Conservation (phyloP, 2,797 vertebrate genomes). For the Phrynocephalus forsythii region DNA sequence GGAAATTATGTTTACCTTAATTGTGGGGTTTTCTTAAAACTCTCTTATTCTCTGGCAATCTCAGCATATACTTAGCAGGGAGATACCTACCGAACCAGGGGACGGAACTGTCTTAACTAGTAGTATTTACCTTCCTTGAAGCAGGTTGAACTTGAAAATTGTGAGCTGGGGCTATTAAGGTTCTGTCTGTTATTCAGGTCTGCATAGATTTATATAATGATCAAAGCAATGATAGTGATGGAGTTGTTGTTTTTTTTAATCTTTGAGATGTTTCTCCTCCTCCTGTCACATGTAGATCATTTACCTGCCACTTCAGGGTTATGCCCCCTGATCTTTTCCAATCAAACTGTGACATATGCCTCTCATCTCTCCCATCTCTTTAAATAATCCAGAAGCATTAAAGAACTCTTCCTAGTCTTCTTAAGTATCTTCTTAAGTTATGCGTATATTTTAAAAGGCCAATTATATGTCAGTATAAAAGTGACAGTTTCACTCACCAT, state of each 20-base stretch:
- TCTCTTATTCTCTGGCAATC: not conserved
- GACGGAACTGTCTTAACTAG: not conserved
- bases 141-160: not conserved
- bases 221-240: not conserved
- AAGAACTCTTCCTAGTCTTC: constrained; percentile 4
- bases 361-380: not conserved
- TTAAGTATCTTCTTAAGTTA: not conserved
- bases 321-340: not conserved
- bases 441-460: accelerated
- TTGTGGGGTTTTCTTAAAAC: constrained; percentile 4
- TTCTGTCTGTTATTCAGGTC: constrained; percentile 2
- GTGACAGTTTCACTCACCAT: not conserved
- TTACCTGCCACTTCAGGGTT: not conserved
- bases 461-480: not conserved
- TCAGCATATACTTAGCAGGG: not conserved
- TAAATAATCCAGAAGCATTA: not conserved
- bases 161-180: not conserved
- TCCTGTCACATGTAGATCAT: constrained; percentile 3
- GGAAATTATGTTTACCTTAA: not conserved
- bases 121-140: not conserved
- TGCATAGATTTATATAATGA: not conserved
- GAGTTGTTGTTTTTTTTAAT: not conserved
- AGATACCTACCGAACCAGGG: not conserved
- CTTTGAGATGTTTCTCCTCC: not conserved
- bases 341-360: constrained; percentile 24